Evolutionary conservation across 2,888 invertebrate species (phyloP).

Genomic region (Hydraecia micacea): DNA sequence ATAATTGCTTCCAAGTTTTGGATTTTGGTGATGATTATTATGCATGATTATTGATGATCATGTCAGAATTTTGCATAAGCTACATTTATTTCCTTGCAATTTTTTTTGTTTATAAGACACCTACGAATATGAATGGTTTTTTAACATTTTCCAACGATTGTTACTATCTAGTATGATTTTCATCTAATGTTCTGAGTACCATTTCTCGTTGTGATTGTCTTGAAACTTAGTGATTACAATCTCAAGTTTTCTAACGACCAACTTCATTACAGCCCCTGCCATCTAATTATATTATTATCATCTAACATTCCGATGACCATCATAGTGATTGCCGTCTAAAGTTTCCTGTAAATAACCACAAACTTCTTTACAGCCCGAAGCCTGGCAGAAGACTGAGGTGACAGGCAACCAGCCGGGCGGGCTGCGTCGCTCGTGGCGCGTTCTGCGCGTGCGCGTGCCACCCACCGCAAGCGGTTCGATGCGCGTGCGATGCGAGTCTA

Average conservation of each 20-base stretch:
- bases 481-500: constrained; percentile 84
- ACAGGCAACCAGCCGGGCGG: constrained; percentile 81
- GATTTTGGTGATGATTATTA: too few relatives aligned
- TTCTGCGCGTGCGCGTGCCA: constrained; percentile 81
- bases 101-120: background rate
- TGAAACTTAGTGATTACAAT: background rate
- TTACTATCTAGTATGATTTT: too few relatives aligned
- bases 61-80: background rate
- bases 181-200: background rate
- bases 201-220: background rate
- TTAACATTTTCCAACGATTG: background rate
- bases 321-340: background rate
- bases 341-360: background rate
- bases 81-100: background rate
- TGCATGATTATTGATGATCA: too few relatives aligned
- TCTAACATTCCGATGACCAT: background rate
- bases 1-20: background rate
- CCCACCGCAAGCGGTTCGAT: constrained; percentile 82
- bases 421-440: constrained; percentile 84
- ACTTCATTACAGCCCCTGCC: constrained; percentile 71
- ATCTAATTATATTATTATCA: background rate
- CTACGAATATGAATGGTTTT: background rate
- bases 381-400: constrained; percentile 84
- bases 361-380: constrained; percentile 77
- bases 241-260: background rate